phyloP scores from a whole-genome alignment of 2,888 invertebrate species.

The Crocallis elinguaria region DNA sequence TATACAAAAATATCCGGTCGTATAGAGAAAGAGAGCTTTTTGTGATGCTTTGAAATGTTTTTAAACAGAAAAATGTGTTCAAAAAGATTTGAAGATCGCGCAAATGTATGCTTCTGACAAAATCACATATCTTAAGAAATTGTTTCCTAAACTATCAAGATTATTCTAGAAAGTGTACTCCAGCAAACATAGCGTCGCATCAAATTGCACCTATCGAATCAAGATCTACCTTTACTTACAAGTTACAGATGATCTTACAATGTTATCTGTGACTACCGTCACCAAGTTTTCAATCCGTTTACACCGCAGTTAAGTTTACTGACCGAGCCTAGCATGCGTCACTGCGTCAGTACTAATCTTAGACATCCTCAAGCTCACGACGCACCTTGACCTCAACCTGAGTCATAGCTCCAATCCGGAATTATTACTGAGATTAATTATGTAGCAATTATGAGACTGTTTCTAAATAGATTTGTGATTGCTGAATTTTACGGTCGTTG shows the following conservation, averaged over 20 bases:
- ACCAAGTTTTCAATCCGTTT: neutral
- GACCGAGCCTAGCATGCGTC: conserved; percentile 58
- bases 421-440: conserved; percentile 40
- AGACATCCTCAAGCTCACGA: conserved; percentile 51
- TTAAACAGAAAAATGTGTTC: conserved; percentile 9
- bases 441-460: conserved; percentile 39
- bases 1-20: conserved; percentile 59
- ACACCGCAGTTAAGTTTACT: conserved; percentile 46
- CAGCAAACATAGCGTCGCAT: too few species aligned
- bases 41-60: conserved; percentile 37
- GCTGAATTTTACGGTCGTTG: conserved; percentile 17
- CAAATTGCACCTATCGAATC: too few species aligned
- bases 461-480: conserved; percentile 19
- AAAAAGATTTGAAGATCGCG: too few species aligned
- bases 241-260: too few species aligned
- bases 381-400: conserved; percentile 65
- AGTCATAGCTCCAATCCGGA: conserved; percentile 45
- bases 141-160: too few species aligned
- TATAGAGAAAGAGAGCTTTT: conserved; percentile 40
- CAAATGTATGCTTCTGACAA: too few species aligned
- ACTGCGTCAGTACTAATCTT: conserved; percentile 75
- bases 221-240: too few species aligned
- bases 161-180: too few species aligned
- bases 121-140: too few species aligned
- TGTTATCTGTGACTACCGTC: neutral